A percentile compares a stretch with the other conserved stretches of the same genome.
These are phyloP conservation scores for Sus scrofa DNA, from an alignment of 2,113 vertebrate species.

Conservation along the genomic window T2T-Sscrofa CM000824.6:123641001-123641500, in stretches of 20 bases:
- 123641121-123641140: neutral
- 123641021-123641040: neutral
- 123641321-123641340: slow-evolving; percentile 63
- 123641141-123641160: neutral
- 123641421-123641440: slow-evolving; percentile 5
- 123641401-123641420: slow-evolving; percentile 20
- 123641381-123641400: slow-evolving; percentile 10
- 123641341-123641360: slow-evolving; percentile 26
- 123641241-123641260: slow-evolving; percentile 4
- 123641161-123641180: slow-evolving; percentile 13
- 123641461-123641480: neutral
- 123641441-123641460: neutral
- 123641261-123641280: neutral
- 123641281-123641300: slow-evolving; percentile 8
- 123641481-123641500: neutral
- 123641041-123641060: neutral
- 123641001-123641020: neutral
- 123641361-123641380: neutral
- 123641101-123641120: slow-evolving; percentile 20
- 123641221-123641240: neutral
- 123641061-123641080: neutral
- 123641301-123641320: slow-evolving; percentile 4
- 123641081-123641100: neutral
- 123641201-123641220: neutral
- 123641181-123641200: neutral